These are phyloP conservation scores for Pungitius pungitius DNA, from an alignment of 2,113 vertebrate genomes.

Conservation along the genomic window DNA sequence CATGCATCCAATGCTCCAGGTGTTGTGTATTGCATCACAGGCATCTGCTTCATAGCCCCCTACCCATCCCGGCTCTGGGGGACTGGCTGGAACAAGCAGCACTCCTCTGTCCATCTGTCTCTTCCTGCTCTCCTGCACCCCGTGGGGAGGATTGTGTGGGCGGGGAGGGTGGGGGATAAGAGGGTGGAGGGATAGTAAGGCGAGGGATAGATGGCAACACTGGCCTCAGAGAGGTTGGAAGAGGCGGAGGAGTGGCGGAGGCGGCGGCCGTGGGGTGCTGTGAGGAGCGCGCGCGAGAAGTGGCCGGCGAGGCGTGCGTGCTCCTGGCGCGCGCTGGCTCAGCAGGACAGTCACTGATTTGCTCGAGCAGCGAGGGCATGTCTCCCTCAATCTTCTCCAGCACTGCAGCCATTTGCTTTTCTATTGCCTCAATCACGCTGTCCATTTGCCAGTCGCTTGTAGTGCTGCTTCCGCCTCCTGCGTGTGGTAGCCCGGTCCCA, in stretches of 20 bases:
- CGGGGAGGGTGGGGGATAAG: constrained; percentile 74
- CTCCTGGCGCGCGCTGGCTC: constrained; percentile 71
- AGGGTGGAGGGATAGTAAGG: constrained; percentile 64
- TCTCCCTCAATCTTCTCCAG: constrained; percentile 86
- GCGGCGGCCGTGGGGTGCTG: constrained; percentile 52
- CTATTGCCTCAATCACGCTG: constrained; percentile 84
- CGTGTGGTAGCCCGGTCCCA: constrained; percentile 71
- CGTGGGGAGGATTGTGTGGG: constrained; percentile 67
- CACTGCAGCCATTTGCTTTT: constrained; percentile 85
- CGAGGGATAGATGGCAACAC: constrained; percentile 63
- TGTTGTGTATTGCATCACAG: constrained; percentile 30
- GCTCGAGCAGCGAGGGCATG: constrained; percentile 83
- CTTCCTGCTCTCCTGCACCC: constrained; percentile 59
- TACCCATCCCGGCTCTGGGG: constrained; percentile 70
- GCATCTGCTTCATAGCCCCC: constrained; percentile 69
- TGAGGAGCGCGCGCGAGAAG: constrained; percentile 53
- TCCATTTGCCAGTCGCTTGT: constrained; percentile 84
- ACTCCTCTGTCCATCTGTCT: constrained; percentile 64
- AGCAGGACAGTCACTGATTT: constrained; percentile 82
- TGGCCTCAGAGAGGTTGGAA: constrained; percentile 69
- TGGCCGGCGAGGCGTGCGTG: constrained; percentile 73
- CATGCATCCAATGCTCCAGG: constrained; percentile 30
- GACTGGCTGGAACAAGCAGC: constrained; percentile 65
- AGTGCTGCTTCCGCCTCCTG: constrained; percentile 41
- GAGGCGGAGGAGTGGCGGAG: constrained; percentile 60